phyloP scores from a whole-genome alignment of 53 echinoderm and acorn worm species.

The Patiria pectinifera region DNA sequence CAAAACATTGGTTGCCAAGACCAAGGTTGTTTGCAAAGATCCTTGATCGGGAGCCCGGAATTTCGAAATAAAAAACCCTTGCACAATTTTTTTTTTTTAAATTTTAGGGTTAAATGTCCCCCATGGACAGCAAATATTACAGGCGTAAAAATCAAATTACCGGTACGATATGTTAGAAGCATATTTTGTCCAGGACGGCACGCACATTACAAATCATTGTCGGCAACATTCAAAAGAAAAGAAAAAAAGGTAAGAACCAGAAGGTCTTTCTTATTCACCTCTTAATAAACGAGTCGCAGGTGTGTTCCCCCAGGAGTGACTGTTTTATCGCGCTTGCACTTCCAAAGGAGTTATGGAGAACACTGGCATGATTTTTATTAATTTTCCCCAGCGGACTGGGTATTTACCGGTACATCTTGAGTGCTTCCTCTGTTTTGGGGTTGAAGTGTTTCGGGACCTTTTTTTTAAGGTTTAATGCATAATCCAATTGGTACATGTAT shows the following conservation, averaged over 20 bases:
- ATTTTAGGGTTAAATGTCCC: slow-evolving; percentile 36
- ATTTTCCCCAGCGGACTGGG: background rate
- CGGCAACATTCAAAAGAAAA: background rate
- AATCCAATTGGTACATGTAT: too few species aligned
- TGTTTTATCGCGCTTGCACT: background rate
- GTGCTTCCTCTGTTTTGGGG: background rate
- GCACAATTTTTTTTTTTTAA: background rate
- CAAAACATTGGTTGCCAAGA: background rate
- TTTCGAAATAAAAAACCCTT: background rate
- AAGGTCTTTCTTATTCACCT: background rate
- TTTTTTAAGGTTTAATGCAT: too few species aligned
- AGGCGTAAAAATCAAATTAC: slow-evolving; percentile 51
- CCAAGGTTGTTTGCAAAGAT: background rate
- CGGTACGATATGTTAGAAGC: background rate
- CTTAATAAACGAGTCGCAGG: slow-evolving; percentile 31
- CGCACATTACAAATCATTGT: slow-evolving; percentile 50
- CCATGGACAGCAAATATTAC: slow-evolving; percentile 47
- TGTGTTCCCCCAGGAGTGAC: background rate
- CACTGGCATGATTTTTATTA: background rate
- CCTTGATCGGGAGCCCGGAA: background rate
- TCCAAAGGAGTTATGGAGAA: background rate
- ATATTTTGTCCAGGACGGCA: background rate
- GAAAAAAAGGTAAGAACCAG: background rate
- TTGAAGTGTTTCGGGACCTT: background rate
- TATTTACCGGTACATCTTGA: background rate